These are phyloP conservation scores for Percina caprodes DNA, from an alignment of 2,113 vertebrate species.

Conservation along the genomic window DNA sequence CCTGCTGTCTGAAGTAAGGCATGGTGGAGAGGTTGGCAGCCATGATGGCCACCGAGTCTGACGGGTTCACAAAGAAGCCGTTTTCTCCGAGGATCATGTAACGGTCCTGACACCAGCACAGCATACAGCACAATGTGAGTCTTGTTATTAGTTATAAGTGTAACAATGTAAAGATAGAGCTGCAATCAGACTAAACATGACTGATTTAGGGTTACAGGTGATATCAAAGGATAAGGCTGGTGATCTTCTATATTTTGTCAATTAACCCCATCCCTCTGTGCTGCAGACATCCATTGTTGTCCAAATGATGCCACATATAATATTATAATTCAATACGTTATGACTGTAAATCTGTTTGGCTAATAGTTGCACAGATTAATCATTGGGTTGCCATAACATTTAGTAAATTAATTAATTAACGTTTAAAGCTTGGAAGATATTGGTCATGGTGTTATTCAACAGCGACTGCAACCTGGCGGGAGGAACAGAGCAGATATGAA, in stretches of 20 bases:
- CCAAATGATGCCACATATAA: neutral
- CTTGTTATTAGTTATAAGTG: neutral
- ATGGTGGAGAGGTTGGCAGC: constrained; percentile 95
- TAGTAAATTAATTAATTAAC: neutral
- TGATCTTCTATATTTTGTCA: neutral
- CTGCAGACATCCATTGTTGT: neutral
- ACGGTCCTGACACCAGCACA: constrained; percentile 87
- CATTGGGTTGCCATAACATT: neutral
- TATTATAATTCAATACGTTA: neutral
- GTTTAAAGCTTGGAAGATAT: constrained; percentile 9
- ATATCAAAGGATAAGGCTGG: neutral
- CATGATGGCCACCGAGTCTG: constrained; percentile 96
- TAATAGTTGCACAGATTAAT: neutral
- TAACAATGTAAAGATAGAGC: neutral
- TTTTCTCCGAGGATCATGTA: constrained; percentile 98
- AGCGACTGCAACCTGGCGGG: constrained; percentile 21
- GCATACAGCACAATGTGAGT: constrained; percentile 6
- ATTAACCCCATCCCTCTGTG: neutral
- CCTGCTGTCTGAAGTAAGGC: constrained; percentile 94
- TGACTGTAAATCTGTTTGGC: neutral
- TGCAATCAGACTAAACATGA: neutral
- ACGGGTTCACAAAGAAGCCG: constrained; percentile 96
- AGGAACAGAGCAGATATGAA: constrained; percentile 51
- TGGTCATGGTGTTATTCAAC: constrained; percentile 32
- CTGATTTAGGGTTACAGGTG: neutral